Percentiles rank a stretch among this genome's conserved stretches.
Conservation (phyloP, 2,113 vertebrate genomes). For the Onychostruthus taczanowskii region DNA sequence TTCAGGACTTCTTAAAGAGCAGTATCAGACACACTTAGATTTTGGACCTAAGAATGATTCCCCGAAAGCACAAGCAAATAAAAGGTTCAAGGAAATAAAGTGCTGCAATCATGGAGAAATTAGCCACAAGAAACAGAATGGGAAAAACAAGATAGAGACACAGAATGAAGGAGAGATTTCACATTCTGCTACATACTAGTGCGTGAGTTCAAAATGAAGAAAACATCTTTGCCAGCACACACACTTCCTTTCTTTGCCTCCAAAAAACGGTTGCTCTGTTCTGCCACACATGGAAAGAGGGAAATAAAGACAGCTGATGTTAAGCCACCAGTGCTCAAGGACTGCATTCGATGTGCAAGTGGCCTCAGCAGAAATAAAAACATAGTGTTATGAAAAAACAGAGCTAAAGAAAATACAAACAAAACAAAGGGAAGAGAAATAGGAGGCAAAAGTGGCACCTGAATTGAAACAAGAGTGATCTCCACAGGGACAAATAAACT, state of each 20-base stretch:
- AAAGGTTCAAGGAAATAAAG: accelerated
- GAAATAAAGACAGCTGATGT: not conserved
- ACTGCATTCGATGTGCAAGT: not conserved
- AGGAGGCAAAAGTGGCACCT: not conserved
- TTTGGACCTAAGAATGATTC: not conserved
- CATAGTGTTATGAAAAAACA: not conserved
- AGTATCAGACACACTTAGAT: not conserved
- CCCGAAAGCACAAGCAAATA: not conserved
- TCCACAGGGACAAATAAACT: not conserved
- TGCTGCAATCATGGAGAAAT: not conserved
- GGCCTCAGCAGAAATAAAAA: not conserved
- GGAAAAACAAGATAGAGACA: not conserved
- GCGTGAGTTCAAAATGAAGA: not conserved
- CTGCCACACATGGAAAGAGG: not conserved
- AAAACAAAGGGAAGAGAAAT: not conserved
- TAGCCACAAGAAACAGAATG: not conserved
- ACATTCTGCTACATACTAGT: not conserved
- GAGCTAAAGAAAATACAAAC: not conserved
- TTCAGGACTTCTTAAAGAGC: not conserved
- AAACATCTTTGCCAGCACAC: accelerated
- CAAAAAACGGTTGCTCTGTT: not conserved
- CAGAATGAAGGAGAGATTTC: not conserved
- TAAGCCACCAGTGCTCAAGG: not conserved
- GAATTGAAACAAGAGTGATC: not conserved
- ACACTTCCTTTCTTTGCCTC: not conserved